phyloP scores from a whole-genome alignment of 2,797 vertebrate genomes.

The Acanthurus lineatus region DNA sequence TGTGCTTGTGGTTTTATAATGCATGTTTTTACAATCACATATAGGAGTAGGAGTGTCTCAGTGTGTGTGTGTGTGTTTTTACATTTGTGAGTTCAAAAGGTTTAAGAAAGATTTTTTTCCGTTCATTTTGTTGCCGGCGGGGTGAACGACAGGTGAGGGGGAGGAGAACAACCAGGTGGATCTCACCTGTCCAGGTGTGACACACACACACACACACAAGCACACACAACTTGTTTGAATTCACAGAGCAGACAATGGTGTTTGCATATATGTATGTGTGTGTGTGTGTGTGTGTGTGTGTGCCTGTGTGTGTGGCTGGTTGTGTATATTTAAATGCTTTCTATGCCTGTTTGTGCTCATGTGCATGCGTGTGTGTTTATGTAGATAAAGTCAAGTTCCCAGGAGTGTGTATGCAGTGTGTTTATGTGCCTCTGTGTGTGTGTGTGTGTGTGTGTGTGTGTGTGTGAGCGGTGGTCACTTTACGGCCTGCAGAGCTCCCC shows the following conservation, averaged over 20 bases:
- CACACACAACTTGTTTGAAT: constrained; percentile 7
- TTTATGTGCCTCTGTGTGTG: neutral
- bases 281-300: neutral
- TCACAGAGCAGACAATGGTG: neutral
- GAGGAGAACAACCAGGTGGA: constrained; percentile 49
- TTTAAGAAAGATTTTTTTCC: constrained; percentile 16
- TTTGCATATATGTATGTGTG: neutral
- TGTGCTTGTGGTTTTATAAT: constrained; percentile 24
- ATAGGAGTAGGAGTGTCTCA: neutral
- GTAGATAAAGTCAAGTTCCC: neutral
- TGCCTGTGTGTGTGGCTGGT: neutral
- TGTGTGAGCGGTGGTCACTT: constrained; percentile 33
- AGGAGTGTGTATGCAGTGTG: neutral
- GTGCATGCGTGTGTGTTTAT: neutral
- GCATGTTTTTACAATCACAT: constrained; percentile 10
- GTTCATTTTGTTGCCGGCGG: neutral
- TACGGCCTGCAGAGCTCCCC: constrained; percentile 31
- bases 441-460: neutral
- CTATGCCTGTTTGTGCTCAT: neutral
- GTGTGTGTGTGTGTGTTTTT: constrained; percentile 6
- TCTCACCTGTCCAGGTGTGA: constrained; percentile 47
- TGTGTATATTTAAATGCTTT: neutral
- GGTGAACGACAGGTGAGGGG: constrained; percentile 47
- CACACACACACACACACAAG: constrained; percentile 20
- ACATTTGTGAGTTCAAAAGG: neutral